Evolutionary conservation across 2,888 invertebrate species (phyloP).

Genomic region (Hypselothyrea guttata): DNA sequence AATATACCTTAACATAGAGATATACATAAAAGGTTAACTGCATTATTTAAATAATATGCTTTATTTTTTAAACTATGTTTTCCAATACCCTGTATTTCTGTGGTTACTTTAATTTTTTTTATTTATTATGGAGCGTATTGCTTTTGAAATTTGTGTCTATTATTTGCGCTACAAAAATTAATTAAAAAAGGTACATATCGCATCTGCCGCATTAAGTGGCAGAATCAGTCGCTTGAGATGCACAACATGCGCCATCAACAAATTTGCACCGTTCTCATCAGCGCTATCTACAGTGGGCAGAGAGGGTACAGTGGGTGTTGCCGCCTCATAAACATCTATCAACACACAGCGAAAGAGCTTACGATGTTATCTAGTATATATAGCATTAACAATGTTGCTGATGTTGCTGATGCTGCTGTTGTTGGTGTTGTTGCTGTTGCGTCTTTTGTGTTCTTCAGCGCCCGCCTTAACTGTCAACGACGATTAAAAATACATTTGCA

Average conservation of each 20-base stretch:
- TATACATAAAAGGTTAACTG: no score
- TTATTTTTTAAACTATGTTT: no score
- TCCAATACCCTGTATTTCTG: no score
- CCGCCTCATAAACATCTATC: slow-evolving; percentile 75
- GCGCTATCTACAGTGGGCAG: slow-evolving; percentile 56
- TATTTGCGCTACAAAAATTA: no score
- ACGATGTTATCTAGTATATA: slow-evolving; percentile 37
- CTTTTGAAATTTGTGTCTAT: no score
- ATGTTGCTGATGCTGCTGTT: slow-evolving; percentile 15
- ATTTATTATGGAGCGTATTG: no score
- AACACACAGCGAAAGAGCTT: slow-evolving; percentile 64
- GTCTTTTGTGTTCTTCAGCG: slow-evolving; percentile 45
- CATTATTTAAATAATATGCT: no score
- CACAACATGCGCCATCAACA: slow-evolving; percentile 70
- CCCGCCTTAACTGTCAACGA: slow-evolving; percentile 77
- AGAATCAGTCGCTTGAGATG: slow-evolving; percentile 50
- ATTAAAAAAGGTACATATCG: no score
- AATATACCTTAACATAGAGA: no score
- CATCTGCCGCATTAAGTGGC: no score
- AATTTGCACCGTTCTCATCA: slow-evolving; percentile 69
- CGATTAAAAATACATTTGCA: slow-evolving; percentile 79
- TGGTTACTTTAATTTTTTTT: no score
- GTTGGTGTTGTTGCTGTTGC: slow-evolving; percentile 31
- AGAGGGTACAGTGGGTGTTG: slow-evolving; percentile 73
- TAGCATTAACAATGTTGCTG: slow-evolving; percentile 23